Conservation (phyloP, 2,113 vertebrate species). For the Oreochromis aureus region DNA sequence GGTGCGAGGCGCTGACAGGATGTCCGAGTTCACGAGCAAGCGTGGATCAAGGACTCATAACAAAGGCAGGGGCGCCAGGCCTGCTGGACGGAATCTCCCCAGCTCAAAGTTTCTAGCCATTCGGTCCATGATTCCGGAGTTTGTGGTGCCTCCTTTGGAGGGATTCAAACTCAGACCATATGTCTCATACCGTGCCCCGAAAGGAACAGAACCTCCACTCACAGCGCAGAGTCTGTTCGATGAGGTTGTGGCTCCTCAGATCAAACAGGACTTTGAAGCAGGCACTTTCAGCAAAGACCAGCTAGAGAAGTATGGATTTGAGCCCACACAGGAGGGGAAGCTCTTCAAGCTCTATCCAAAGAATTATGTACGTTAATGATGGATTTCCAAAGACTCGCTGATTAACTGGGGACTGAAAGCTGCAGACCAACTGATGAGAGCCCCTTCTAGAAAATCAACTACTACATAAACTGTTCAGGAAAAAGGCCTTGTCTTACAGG, state of each 20-base stretch:
- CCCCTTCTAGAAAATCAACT: background rate
- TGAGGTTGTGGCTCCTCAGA: constrained; percentile 74
- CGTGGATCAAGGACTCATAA: constrained; percentile 80
- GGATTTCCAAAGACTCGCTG: background rate
- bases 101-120: constrained; percentile 75
- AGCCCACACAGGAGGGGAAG: constrained; percentile 84
- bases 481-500: background rate
- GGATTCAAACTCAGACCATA: constrained; percentile 89
- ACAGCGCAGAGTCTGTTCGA: constrained; percentile 79
- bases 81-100: constrained; percentile 64
- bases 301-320: constrained; percentile 89
- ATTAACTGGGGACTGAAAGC: background rate
- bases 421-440: background rate
- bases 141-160: constrained; percentile 85
- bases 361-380: constrained; percentile 80
- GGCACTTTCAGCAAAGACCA: constrained; percentile 69
- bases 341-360: constrained; percentile 91
- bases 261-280: constrained; percentile 78
- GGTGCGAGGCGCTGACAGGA: constrained; percentile 82
- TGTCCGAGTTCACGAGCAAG: constrained; percentile 89
- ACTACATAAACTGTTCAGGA: background rate
- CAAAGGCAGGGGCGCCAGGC: constrained; percentile 78
- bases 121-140: constrained; percentile 80
- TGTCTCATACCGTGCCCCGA: constrained; percentile 80
- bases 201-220: constrained; percentile 69